These are phyloP conservation scores for Macrotrachela quadricornifera DNA, from an alignment of 1,140 invertebrate genomes.

Conservation along the genomic window DNA sequence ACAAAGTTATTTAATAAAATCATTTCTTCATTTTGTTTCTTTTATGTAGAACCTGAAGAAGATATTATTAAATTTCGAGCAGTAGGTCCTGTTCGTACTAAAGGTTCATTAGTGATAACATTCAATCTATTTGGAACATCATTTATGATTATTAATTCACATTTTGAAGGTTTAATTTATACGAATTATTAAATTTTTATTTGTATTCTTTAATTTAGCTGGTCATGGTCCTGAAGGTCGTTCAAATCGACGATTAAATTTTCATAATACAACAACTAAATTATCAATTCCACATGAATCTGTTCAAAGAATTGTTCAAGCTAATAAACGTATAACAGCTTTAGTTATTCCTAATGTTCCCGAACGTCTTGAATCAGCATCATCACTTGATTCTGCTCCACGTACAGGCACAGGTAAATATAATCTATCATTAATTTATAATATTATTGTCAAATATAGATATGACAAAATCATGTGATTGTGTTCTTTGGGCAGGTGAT, in stretches of 20 bases:
- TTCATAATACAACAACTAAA: neutral
- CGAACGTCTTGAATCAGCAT: no score
- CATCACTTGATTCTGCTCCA: no score
- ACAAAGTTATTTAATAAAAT: neutral
- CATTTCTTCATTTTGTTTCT: neutral
- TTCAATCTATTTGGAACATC: conserved; percentile 76
- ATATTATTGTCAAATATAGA: neutral
- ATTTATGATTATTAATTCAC: conserved; percentile 72
- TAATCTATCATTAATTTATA: no score
- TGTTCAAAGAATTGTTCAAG: neutral
- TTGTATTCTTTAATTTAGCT: no score
- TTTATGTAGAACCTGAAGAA: conserved; percentile 50
- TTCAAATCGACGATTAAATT: neutral
- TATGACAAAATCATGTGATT: conserved; percentile 35
- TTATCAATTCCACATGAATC: neutral
- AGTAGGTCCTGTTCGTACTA: conserved; percentile 53
- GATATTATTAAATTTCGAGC: conserved; percentile 60
- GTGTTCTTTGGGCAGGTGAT: conserved; percentile 80
- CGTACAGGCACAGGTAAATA: neutral
- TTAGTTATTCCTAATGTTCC: neutral
- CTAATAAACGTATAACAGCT: neutral
- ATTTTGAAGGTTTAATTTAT: conserved; percentile 54
- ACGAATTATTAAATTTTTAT: neutral
- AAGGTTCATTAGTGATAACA: conserved; percentile 66
- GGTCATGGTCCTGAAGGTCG: neutral